Conservation (phyloP, 2,113 vertebrate genomes). For the Scalopus aquaticus region DNA sequence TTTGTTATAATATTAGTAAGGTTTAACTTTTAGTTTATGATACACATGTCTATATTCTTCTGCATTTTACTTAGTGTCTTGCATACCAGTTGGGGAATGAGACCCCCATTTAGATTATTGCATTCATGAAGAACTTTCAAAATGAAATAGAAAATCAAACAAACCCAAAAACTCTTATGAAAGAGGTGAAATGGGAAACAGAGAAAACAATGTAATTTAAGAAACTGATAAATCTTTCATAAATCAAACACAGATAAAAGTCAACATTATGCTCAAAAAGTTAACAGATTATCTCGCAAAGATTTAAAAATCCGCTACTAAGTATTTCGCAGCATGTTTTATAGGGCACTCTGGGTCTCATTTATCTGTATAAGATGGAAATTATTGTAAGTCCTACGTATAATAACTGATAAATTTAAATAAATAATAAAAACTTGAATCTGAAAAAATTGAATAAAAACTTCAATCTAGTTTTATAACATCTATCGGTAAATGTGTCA, state of each 20-base stretch:
- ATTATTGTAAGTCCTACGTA: background rate
- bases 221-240: background rate
- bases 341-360: background rate
- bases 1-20: background rate
- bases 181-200: background rate
- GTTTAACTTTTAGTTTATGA: background rate
- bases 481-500: background rate
- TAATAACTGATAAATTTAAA: background rate
- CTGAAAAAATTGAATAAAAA: too few relatives aligned
- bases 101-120: background rate
- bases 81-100: background rate
- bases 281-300: conserved; percentile 25
- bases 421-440: background rate
- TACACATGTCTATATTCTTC: background rate
- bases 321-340: background rate
- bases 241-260: background rate
- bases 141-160: background rate
- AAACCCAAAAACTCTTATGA: background rate
- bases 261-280: background rate
- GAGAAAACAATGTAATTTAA: background rate
- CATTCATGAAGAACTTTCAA: conserved; percentile 6
- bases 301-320: background rate
- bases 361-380: background rate
- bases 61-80: background rate
- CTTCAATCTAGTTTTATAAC: background rate